These are phyloP conservation scores for Tragelaphus scriptus DNA, from an alignment of 2,113 vertebrate genomes.

Conservation along the genomic window DNA sequence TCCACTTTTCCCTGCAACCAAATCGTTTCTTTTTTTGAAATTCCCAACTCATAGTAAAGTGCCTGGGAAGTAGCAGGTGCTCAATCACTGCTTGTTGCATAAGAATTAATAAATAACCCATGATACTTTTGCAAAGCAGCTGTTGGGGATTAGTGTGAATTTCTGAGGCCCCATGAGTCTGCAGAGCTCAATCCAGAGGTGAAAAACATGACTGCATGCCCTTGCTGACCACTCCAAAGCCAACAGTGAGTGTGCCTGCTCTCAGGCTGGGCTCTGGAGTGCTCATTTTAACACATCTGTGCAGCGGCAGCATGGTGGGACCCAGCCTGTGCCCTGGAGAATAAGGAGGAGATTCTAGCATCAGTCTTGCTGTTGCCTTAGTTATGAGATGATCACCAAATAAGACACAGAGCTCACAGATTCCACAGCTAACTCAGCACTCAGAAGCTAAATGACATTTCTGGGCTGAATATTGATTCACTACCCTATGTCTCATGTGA, in stretches of 20 bases:
- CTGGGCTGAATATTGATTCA: not conserved
- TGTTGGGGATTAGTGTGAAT: conserved; percentile 42
- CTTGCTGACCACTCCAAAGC: not conserved
- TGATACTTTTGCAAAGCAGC: not conserved
- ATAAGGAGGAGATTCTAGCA: not conserved
- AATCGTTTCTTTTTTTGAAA: not conserved
- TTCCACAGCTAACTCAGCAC: not conserved
- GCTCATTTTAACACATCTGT: fast-evolving
- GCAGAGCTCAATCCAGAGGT: not conserved
- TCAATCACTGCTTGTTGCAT: not conserved
- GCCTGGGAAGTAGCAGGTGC: not conserved
- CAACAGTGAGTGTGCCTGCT: fast-evolving
- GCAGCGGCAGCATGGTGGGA: fast-evolving
- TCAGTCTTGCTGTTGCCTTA: too few relatives aligned
- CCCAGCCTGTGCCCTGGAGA: not conserved
- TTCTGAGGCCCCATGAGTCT: not conserved
- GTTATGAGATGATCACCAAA: not conserved
- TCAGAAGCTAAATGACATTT: not conserved
- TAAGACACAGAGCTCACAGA: not conserved
- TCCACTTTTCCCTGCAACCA: not conserved
- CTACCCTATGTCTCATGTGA: fast-evolving
- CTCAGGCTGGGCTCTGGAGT: not conserved
- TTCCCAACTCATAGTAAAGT: not conserved
- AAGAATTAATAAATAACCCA: not conserved
- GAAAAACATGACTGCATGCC: not conserved